Evolutionary conservation across 2,113 vertebrate species (phyloP).

Genomic region (Phrynocephalus versicolor): DNA sequence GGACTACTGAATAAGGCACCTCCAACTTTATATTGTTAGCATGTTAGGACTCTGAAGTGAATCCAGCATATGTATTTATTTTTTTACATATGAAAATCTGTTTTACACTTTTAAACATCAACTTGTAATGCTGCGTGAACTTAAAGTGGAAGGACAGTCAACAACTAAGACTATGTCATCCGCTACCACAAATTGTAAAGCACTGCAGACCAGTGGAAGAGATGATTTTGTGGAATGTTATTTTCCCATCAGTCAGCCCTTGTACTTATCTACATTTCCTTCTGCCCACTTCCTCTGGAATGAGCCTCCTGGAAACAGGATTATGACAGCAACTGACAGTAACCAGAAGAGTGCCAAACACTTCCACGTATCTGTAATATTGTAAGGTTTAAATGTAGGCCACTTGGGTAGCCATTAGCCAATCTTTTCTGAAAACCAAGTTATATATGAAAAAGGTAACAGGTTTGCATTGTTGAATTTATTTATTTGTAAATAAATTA

Average conservation of each 20-base stretch:
- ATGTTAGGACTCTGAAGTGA: background rate
- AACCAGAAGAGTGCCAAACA: background rate
- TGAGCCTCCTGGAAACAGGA: background rate
- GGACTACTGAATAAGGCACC: background rate
- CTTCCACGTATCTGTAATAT: background rate
- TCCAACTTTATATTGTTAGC: background rate
- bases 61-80: background rate
- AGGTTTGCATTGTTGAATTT: background rate
- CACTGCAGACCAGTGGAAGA: background rate
- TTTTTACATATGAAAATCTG: background rate
- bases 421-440: background rate
- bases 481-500: background rate
- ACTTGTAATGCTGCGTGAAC: background rate
- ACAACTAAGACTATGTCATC: background rate
- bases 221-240: background rate
- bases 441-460: background rate
- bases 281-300: background rate
- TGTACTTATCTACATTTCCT: background rate
- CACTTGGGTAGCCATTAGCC: background rate
- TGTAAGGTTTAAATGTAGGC: background rate
- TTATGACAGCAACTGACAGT: background rate
- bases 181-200: background rate
- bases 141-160: background rate
- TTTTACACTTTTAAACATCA: background rate
- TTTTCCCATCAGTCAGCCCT: background rate